phyloP scores from a whole-genome alignment of 1,140 invertebrate species.

The Hypsibius dujardini region DNA sequence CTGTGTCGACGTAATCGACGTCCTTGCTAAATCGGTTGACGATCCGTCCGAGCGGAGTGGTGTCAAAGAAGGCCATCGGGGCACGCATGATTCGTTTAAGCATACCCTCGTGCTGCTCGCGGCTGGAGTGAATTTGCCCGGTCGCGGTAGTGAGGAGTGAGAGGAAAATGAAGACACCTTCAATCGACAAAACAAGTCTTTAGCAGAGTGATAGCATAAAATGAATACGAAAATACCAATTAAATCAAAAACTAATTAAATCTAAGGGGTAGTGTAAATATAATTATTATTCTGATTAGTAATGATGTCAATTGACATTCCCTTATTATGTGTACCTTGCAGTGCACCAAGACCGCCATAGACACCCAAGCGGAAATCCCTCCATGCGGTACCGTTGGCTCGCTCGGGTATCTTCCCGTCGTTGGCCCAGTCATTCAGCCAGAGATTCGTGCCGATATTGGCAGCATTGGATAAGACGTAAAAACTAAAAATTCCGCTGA shows the following conservation, averaged over 20 bases:
- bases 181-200: too few species aligned
- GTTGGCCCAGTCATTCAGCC: slow-evolving; percentile 71
- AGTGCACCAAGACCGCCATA: slow-evolving; percentile 67
- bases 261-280: too few species aligned
- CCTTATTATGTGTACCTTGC: too few species aligned
- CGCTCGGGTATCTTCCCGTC: slow-evolving; percentile 23
- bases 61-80: slow-evolving; percentile 45
- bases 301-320: too few species aligned
- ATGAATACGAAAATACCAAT: neutral
- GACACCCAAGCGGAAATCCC: slow-evolving; percentile 65
- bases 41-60: slow-evolving; percentile 42
- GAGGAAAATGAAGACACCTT: slow-evolving; percentile 24
- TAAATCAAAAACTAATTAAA: neutral
- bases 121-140: slow-evolving; percentile 31
- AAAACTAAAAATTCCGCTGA: neutral
- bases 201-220: neutral
- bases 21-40: slow-evolving; percentile 46
- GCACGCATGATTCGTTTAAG: slow-evolving; percentile 35
- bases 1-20: slow-evolving; percentile 29
- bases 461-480: slow-evolving; percentile 8
- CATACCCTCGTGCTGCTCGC: slow-evolving; percentile 29
- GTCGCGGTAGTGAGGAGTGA: slow-evolving; percentile 28
- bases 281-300: too few species aligned
- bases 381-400: slow-evolving; percentile 35
- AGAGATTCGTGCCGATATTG: slow-evolving; percentile 63